Percentiles rank a stretch among this genome's conserved stretches.
Conservation (phyloP, 2,888 invertebrate genomes). For the Gymnosoma rotundatum region DNA sequence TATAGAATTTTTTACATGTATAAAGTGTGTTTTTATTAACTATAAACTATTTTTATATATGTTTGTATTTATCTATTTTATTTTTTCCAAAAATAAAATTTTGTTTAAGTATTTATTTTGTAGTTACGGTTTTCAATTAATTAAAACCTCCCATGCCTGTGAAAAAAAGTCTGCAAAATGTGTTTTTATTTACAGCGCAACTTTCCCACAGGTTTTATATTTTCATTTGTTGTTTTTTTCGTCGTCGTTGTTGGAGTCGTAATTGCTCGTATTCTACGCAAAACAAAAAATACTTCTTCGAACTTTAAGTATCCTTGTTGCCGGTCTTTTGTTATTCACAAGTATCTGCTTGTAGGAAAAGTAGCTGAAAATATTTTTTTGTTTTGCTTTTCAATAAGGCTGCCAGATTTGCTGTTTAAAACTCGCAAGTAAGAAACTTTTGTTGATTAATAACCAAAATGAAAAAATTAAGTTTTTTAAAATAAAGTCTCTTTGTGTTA, state of each 20-base stretch:
- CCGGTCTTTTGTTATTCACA: constrained; percentile 21
- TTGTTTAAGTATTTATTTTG: no score
- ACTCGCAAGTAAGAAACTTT: no score
- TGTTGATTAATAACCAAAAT: no score
- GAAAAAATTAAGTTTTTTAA: no score
- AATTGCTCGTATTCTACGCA: background rate
- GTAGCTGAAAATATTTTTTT: background rate
- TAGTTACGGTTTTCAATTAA: background rate
- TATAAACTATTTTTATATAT: no score
- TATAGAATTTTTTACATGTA: no score
- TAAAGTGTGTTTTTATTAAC: no score
- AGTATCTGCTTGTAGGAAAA: background rate
- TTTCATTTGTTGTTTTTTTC: constrained; percentile 11
- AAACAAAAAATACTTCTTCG: constrained; percentile 5
- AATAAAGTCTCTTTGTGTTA: no score
- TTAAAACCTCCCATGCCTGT: constrained; percentile 11
- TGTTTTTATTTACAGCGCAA: background rate
- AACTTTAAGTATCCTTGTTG: constrained; percentile 59
- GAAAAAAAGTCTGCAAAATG: background rate
- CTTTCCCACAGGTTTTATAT: background rate
- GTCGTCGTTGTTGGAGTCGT: background rate
- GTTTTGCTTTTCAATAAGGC: background rate
- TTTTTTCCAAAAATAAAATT: no score
- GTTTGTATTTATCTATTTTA: no score
- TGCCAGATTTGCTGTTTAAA: background rate